Evolutionary conservation across 2,113 vertebrate species (phyloP), one percentile per base, ranked within the genome.

Genomic region (Oncorhynchus kisutch): DNA sequence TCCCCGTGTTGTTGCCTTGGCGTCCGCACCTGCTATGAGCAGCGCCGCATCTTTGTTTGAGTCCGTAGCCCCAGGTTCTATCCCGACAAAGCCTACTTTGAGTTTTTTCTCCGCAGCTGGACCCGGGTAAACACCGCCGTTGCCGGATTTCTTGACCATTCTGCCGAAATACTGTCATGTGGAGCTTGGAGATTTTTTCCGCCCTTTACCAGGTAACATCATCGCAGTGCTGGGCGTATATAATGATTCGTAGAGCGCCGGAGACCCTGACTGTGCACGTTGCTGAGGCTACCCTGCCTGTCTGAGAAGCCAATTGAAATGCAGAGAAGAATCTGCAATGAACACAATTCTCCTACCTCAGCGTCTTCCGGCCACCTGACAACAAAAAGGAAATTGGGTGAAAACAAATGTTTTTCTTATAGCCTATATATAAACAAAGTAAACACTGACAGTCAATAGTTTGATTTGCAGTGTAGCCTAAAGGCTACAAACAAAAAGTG

Each of bases 111-210:
- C 97, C 51, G 95, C 95, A 82, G 94, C 85, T 72, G 94, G 86
- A 72, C 93, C 96, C 59, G 96, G 94, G 90, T 96, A 97, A 79
- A 98, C 95, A 78, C 95, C 97, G 87, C 96, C 96, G 94, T 97
- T 97, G 89, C 95, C 94, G 86, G 96, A 94, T 90, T 97, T 96
- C 91, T 98, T 96, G 92, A 98, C 96, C 97, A 98, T 99, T 70
- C 64, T 81, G 75, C 65, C 57, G 67, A 51, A 72, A 65, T 65
- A 78, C 78, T 71, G 82, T 84, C 88, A 89, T 89, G 81, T 82
- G 85, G 83, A 84, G 76, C 73, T 51, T 77, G 72, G 74, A 70
- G 29, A 80, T 77, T 49, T 78, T 75, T 68, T 69, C 69, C 66
- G 78, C 57, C 70, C 78, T 81, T 64, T 29, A 57, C 70, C 82